Evolutionary conservation across 2,113 vertebrate genomes (phyloP), one percentile per base, ranked within the genome.

Genomic region (Arothron firmamentum): DNA sequence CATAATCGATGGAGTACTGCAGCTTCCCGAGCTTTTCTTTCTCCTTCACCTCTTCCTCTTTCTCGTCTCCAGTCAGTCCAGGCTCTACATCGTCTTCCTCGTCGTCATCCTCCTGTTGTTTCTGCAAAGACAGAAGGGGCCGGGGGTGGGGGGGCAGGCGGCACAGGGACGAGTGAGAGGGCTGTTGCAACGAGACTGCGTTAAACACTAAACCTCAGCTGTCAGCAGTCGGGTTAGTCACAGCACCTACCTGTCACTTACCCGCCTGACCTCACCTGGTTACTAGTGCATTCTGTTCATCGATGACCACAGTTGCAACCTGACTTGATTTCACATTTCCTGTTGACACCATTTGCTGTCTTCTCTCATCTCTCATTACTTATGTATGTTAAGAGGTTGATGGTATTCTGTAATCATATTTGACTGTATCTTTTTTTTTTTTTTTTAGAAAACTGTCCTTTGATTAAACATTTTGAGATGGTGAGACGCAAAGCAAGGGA

Each of bases 1-100:
- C 96, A 0, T 99, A 99, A 78, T 99, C 96, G 63, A 98, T 84
- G 0, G 95, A 98, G 83, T 97, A 98, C 87, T 98, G 96, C 75
- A 99, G 81, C 79, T 98, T 98, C 55, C 96, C 96, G 20, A 99
- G 89, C 80, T 98, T 97, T 84, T 99, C 96, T 0, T 94, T 94
- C 79, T 98, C 95, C 65, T 97, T 97, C 81, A 95, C 94, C 59
- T 97, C 94, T 50, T 98, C 96, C 12, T 93, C 93, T 67, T 98
- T 95, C 0, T 94, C 96, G 56, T 96, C 96, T n/a, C 93, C 96
- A 0, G 95, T 95, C 74, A 94, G 87, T 23, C 93, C 96, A 0
- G 87, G 93, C 72, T 96, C 96, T 0, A 94, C 91, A 0, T 97
- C 94, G 13, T 93, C 92, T 0, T 98, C 96, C 42, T 92, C 90